Evolutionary conservation across 2,113 vertebrate genomes (phyloP).

Genomic region (Cephalophus harveyi): DNA sequence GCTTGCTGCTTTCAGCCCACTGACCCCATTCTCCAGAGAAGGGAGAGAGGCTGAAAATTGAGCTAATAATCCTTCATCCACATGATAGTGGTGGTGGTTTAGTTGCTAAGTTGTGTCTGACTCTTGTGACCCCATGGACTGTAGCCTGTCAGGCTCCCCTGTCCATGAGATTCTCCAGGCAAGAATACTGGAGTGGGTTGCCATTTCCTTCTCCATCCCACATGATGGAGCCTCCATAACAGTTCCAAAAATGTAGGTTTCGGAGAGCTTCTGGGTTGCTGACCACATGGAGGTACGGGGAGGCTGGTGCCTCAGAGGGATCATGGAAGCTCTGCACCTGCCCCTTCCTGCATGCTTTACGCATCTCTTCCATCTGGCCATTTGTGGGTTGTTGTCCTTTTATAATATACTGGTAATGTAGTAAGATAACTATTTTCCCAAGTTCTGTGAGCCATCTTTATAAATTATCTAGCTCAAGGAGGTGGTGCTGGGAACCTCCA

Average conservation of each 20-base stretch:
- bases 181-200: background rate
- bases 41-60: background rate
- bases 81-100: background rate
- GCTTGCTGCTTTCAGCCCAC: background rate
- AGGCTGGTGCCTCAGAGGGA: background rate
- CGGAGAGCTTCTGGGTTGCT: background rate
- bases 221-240: background rate
- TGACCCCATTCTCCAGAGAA: background rate
- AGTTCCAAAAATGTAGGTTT: background rate
- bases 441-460: background rate
- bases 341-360: background rate
- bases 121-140: background rate
- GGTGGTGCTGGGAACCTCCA: background rate
- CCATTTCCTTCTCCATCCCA: background rate
- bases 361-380: background rate
- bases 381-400: background rate
- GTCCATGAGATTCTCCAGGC: background rate
- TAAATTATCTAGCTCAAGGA: background rate
- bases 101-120: background rate
- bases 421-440: background rate
- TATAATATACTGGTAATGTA: background rate
- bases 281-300: background rate
- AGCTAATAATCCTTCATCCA: background rate
- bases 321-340: background rate
- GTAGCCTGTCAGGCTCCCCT: background rate